phyloP scores from a whole-genome alignment of 2,888 invertebrate species.

The Creontiades dilutus region DNA sequence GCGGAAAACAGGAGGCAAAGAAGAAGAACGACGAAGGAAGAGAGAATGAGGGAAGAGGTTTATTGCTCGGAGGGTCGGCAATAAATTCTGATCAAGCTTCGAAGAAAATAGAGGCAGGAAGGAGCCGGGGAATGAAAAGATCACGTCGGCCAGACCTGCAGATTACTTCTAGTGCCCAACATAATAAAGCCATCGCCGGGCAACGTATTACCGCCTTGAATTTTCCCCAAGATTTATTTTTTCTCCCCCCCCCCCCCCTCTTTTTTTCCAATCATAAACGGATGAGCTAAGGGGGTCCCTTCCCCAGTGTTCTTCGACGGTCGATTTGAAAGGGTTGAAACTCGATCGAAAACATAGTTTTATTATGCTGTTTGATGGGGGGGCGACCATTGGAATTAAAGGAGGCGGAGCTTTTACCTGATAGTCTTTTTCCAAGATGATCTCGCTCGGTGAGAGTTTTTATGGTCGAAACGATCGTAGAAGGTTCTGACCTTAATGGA shows the following conservation, averaged over 20 bases:
- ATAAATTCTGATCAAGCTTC: constrained; percentile 31
- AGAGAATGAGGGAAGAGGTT: neutral
- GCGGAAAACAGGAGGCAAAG: neutral
- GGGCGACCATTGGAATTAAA: too few species aligned
- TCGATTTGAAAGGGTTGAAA: neutral
- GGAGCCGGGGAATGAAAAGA: constrained; percentile 11
- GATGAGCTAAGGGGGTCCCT: neutral
- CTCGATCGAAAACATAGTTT: neutral
- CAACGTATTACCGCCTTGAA: constrained; percentile 35
- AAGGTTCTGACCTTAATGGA: too few species aligned
- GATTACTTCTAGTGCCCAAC: constrained; percentile 26
- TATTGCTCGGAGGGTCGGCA: constrained; percentile 28
- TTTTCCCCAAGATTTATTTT: neutral
- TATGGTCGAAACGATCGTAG: too few species aligned
- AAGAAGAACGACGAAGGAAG: neutral
- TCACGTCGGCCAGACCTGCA: constrained; percentile 25
- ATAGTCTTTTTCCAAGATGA: too few species aligned
- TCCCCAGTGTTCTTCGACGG: neutral
- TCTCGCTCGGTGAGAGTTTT: too few species aligned
- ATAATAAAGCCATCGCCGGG: constrained; percentile 25
- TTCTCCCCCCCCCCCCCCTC: too few species aligned
- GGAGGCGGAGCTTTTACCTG: too few species aligned
- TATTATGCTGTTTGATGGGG: neutral
- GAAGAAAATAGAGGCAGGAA: constrained; percentile 5
- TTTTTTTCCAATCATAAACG: neutral